phyloP scores from a whole-genome alignment of 2,888 invertebrate species.

The Enoplolaimus lenunculus region DNA sequence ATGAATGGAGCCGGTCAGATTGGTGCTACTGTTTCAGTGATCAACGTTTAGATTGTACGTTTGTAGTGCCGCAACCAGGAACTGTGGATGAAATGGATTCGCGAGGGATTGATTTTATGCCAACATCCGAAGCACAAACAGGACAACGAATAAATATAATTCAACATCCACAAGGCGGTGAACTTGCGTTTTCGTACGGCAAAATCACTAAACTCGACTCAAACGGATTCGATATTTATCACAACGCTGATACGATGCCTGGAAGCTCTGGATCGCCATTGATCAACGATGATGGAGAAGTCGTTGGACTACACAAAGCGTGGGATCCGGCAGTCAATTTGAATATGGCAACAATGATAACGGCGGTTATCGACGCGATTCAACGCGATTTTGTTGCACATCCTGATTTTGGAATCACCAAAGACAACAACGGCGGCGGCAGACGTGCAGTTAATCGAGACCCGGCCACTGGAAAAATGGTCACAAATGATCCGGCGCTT shows the following conservation, averaged over 20 bases:
- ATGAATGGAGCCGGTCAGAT: background rate
- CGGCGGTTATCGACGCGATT: background rate
- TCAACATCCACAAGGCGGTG: slow-evolving; percentile 19
- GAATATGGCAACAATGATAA: slow-evolving; percentile 13
- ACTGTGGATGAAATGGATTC: slow-evolving; percentile 10
- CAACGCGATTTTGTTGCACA: background rate
- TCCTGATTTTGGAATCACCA: slow-evolving; percentile 12
- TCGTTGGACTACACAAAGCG: slow-evolving; percentile 16
- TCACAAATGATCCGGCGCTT: slow-evolving; percentile 7
- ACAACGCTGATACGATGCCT: slow-evolving; percentile 17
- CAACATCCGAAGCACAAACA: background rate
- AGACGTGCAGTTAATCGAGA: slow-evolving; percentile 14
- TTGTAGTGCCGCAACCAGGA: background rate
- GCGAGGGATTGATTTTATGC: slow-evolving; percentile 14
- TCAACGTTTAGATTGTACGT: slow-evolving; percentile 9
- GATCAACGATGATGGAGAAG: slow-evolving; percentile 16
- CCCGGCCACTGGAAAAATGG: slow-evolving; percentile 3
- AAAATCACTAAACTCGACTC: background rate
- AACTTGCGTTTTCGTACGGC: slow-evolving; percentile 14
- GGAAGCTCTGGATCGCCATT: slow-evolving; percentile 15
- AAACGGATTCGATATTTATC: background rate
- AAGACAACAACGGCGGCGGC: background rate
- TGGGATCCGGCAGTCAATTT: slow-evolving; percentile 1
- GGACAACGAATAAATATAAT: slow-evolving; percentile 1
- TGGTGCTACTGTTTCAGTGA: background rate